These are phyloP conservation scores for Callimorpha dominula DNA, from an alignment of 2,888 invertebrate genomes.

Conservation along the genomic window DNA sequence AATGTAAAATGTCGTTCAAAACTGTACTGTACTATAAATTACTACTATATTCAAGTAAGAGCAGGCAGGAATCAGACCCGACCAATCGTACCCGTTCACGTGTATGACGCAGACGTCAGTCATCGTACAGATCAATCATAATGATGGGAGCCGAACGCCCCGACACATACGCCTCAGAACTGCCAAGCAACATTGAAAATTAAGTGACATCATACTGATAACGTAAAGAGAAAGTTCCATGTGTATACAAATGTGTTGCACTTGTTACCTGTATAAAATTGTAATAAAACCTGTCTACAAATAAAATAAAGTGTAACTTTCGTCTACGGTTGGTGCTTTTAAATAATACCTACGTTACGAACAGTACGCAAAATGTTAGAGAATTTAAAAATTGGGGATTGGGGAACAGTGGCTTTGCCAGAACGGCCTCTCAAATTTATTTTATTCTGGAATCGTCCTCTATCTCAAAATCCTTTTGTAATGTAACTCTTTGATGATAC, in stretches of 20 bases:
- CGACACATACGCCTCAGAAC: no score
- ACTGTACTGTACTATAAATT: no score
- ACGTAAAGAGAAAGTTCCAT: neutral
- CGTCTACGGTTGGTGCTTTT: neutral
- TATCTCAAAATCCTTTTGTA: neutral
- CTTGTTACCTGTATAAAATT: neutral
- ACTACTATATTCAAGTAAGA: no score
- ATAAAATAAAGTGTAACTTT: neutral
- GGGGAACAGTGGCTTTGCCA: neutral
- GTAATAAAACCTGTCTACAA: neutral
- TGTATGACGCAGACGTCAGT: no score
- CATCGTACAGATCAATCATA: no score
- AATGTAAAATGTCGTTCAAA: no score
- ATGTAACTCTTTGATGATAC: neutral
- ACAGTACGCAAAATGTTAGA: conserved; percentile 14
- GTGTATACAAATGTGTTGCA: no score
- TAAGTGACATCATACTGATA: neutral
- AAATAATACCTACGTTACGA: neutral
- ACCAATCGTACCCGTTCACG: no score
- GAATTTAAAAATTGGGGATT: conserved; percentile 18
- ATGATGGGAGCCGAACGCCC: no score
- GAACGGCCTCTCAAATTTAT: neutral
- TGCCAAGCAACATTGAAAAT: no score
- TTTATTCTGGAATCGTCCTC: neutral
- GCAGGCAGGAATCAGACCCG: no score